A percentile compares a stretch with the other conserved stretches of the same genome.
Conservation (phyloP, 2,113 vertebrate species). For the pig (Sus scrofa) region DNA sequence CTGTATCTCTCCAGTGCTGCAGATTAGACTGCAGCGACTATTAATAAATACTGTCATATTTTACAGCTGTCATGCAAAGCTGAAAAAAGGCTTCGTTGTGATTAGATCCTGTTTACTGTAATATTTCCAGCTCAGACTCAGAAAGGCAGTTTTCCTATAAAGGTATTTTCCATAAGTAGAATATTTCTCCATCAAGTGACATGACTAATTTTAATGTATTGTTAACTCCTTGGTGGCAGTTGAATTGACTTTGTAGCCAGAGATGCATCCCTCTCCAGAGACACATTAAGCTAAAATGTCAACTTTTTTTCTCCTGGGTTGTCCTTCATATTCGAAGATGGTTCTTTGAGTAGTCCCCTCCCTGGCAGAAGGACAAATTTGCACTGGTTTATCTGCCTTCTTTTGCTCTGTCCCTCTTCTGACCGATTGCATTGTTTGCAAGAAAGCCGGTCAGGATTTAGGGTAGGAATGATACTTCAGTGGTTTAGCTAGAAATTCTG, state of each 20-base stretch:
- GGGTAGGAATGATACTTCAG: background rate
- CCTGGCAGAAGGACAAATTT: slow-evolving; percentile 10
- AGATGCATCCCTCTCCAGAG: slow-evolving; percentile 63
- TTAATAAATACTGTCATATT: slow-evolving; percentile 81
- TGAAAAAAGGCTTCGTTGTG: slow-evolving; percentile 72
- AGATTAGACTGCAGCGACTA: slow-evolving; percentile 72
- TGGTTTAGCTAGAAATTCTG: slow-evolving; percentile 50
- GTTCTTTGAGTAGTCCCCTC: background rate
- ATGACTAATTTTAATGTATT: slow-evolving; percentile 75
- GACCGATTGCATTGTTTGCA: slow-evolving; percentile 18
- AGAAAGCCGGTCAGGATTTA: slow-evolving; percentile 52
- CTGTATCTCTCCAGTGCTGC: slow-evolving; percentile 68
- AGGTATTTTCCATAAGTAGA: slow-evolving; percentile 82
- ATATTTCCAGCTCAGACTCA: slow-evolving; percentile 79
- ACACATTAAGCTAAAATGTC: slow-evolving; percentile 59
- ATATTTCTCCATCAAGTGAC: slow-evolving; percentile 65
- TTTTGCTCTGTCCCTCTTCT: slow-evolving; percentile 38
- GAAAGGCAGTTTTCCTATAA: slow-evolving; percentile 80
- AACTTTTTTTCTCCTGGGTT: slow-evolving; percentile 63
- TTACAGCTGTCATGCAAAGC: slow-evolving; percentile 80
- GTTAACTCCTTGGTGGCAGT: slow-evolving; percentile 73
- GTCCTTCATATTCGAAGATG: slow-evolving; percentile 59
- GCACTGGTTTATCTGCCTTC: background rate
- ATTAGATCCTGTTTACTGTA: slow-evolving; percentile 84
- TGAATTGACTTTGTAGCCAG: slow-evolving; percentile 63